phyloP scores from a whole-genome alignment of 2,888 invertebrate species.

The Eustalomyia histrio region DNA sequence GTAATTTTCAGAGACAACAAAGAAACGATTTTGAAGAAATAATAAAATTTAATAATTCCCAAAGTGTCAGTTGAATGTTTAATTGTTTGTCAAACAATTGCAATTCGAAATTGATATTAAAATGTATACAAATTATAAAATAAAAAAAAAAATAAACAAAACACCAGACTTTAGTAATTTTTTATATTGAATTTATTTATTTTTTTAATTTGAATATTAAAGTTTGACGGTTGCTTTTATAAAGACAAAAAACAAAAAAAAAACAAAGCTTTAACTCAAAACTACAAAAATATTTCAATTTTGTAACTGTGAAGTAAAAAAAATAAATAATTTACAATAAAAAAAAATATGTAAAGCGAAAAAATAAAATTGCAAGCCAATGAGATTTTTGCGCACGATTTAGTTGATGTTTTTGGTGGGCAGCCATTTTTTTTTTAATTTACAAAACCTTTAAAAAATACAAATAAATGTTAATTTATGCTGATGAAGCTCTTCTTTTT shows the following conservation, averaged over 20 bases:
- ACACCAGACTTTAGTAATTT: no score
- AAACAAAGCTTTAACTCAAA: neutral
- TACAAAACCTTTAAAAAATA: constrained; percentile 17
- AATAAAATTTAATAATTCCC: constrained; percentile 36
- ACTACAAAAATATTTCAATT: neutral
- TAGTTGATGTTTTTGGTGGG: constrained; percentile 30
- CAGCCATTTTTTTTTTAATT: constrained; percentile 31
- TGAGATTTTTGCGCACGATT: constrained; percentile 48
- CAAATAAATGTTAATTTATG: constrained; percentile 56
- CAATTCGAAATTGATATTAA: constrained; percentile 9
- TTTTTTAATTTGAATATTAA: neutral
- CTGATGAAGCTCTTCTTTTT: constrained; percentile 33
- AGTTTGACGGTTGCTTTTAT: constrained; percentile 4
- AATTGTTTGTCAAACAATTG: constrained; percentile 32
- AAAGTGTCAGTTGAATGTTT: constrained; percentile 52
- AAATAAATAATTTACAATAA: constrained; percentile 14
- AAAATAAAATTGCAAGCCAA: constrained; percentile 33
- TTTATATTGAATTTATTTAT: neutral
- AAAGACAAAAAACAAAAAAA: neutral
- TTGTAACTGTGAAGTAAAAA: neutral
- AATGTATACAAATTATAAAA: neutral
- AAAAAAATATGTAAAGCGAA: constrained; percentile 35
- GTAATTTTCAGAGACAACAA: constrained; percentile 37
- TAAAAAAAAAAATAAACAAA: neutral
- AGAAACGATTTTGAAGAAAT: constrained; percentile 2